Base-by-base conservation (phyloP, 1,140 invertebrate genomes). In the Ceratina calcarata region DNA sequence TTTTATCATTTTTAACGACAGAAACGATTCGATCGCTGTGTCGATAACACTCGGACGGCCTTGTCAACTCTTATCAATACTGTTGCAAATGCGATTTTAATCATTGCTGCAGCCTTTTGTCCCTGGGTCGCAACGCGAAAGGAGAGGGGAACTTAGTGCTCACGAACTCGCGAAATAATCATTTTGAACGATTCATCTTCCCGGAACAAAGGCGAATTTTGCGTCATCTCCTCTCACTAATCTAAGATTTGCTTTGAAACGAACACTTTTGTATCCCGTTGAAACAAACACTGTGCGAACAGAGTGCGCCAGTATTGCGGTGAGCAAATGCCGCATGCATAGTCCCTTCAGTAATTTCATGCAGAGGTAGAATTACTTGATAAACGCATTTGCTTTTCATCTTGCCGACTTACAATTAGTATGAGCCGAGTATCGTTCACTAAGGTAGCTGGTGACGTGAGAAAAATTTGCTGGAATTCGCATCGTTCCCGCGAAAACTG, bases 1-100 rank as follows among this genome's bases (percentile, higher is more conserved):
- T 67, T 45, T 76, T 20, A 22, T 60, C 65, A 22, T 66, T 24
- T 57, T 78, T 27, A 27, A 49, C 24, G 55, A 51, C 20, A 20
- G 55, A 70, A 77, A 61, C 15, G 58, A 8, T 49, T 13, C 16
- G n/a, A 8, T 10, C 16, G 37, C 20, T n/a, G 58, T 78, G 74
- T 76, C 74, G 74, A 76, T 76, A 76, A 69, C 74, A 69, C 65
- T 76, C 74, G 53, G 62, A 18, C 22, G 32, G 22, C 37, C 65
- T 49, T 69, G 74, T 76, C 74, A 51, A 76, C 67, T 68, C 55
- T 69, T 69, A 69, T 60, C 55, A 37, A 68, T 60, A 60, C 55
- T 37, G 6, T 32, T 27, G n/a, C 15, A 53, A 20, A 66, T 45
- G 20, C 62, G 27, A 69, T 49, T 69, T 37, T 58, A 27, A 69